Conservation (phyloP, 2,888 invertebrate species). For the Stegana nigrithorax region DNA sequence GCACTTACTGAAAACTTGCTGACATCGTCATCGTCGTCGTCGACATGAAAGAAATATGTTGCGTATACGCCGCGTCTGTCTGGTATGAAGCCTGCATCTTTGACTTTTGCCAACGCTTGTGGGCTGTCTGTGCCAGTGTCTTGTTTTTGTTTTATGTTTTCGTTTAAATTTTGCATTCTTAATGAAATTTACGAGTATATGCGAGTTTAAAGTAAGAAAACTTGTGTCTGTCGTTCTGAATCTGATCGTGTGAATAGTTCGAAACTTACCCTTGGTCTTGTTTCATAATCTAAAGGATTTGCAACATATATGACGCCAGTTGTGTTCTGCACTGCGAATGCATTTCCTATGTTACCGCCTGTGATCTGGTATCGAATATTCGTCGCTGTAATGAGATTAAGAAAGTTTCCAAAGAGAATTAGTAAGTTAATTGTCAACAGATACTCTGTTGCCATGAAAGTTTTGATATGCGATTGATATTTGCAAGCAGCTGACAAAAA, state of each 20-base stretch:
- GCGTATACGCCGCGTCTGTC: no score
- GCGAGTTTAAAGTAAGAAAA: neutral
- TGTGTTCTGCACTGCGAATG: conserved; percentile 97
- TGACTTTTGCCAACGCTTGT: neutral
- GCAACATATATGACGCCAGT: conserved; percentile 98
- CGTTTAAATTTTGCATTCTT: conserved; percentile 8
- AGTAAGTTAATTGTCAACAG: no score
- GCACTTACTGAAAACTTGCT: neutral
- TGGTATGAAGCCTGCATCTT: neutral
- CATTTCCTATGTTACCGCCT: conserved; percentile 98
- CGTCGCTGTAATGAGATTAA: conserved; percentile 86
- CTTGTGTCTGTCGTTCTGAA: neutral
- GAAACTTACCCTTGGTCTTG: conserved; percentile 89
- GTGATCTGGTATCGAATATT: conserved; percentile 99
- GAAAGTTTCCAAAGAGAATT: no score
- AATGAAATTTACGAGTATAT: conserved; percentile 18
- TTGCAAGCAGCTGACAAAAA: no score
- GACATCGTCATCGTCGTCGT: neutral
- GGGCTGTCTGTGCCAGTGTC: neutral
- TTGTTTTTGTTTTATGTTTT: neutral
- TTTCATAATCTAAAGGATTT: conserved; percentile 95
- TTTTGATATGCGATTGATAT: no score
- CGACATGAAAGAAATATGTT: neutral
- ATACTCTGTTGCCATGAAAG: no score
- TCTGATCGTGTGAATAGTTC: neutral